A percentile compares a stretch with the other conserved stretches of the same genome.
Evolutionary conservation across 1,140 invertebrate species (phyloP).

Genomic region (Lordiphosa mommai): DNA sequence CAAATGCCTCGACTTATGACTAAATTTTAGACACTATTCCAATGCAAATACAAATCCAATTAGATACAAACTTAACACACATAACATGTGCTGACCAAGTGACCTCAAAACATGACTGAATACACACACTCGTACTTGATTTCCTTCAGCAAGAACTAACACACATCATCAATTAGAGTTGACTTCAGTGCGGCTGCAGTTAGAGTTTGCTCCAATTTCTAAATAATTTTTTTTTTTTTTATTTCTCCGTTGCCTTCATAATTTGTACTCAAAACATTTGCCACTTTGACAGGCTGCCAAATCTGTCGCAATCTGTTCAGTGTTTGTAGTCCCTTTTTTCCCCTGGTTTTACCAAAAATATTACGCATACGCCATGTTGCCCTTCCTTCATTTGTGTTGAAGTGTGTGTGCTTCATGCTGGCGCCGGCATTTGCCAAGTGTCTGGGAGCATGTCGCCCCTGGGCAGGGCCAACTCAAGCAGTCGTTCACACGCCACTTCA

Average conservation of each 20-base stretch:
- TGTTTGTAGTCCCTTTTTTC: background rate
- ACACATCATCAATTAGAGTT: slow-evolving; percentile 11
- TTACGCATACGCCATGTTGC: slow-evolving; percentile 52
- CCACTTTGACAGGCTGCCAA: slow-evolving; percentile 33
- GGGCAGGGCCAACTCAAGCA: slow-evolving; percentile 16
- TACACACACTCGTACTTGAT: too few species aligned
- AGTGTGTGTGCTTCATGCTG: slow-evolving; percentile 24
- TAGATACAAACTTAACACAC: too few species aligned
- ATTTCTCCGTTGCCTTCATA: too few species aligned
- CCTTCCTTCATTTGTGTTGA: background rate
- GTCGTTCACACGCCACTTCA: slow-evolving; percentile 34
- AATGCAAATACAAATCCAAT: too few species aligned
- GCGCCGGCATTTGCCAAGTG: slow-evolving; percentile 58
- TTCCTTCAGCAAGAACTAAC: background rate
- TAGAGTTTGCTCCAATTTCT: background rate
- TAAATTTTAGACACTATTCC: too few species aligned
- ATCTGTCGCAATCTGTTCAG: slow-evolving; percentile 18
- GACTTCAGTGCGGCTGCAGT: slow-evolving; percentile 6
- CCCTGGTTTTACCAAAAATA: slow-evolving; percentile 34
- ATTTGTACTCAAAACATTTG: slow-evolving; percentile 11
- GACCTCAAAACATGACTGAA: too few species aligned
- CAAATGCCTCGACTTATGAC: too few species aligned
- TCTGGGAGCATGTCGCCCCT: slow-evolving; percentile 44
- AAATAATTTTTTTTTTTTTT: background rate
- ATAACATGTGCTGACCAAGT: too few species aligned